Base-by-base conservation (phyloP, 2,113 vertebrate species). In the Plotosus lineatus region DNA sequence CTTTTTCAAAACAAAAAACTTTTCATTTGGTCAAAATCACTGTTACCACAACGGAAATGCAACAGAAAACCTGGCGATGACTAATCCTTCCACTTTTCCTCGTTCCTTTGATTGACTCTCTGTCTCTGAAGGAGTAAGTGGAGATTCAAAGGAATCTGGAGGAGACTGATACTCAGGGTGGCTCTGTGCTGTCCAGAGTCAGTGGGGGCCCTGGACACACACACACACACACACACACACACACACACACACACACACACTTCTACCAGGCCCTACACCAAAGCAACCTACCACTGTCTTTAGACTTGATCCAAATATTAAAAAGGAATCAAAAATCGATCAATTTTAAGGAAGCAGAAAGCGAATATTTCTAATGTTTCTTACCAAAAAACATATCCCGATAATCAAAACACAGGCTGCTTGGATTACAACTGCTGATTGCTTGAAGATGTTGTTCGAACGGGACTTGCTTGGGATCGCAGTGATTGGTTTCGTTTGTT, bases 71-170 rank as follows among this genome's bases (percentile, higher is more conserved):
- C 56, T 48, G 31, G 21, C n/a, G 50, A 31, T 15, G 46, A 53
- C 33, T 55, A 66, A 79, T 23, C 6, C 48, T 26, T 40, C 36
- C 31, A 8, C 46, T 82, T 66, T 82, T 79, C 23, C 28, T 15
- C 23, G 5, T 3, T 15, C 51, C 53, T 46, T 23, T 83, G 87
- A 90, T 21, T 83, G 86, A 86, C 86, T 85, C 46, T 4, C 38
- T 23, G 71, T 72, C 44, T 48, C n/a, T 36, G 10, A 53, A 55
- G 50, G 55, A 75, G 69, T 55, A 81, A 72, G 79, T 40, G 78
- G 6, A 5, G 12, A 86, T 75, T 56, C 76, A 83, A 55, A 86
- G 28, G 75, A 84, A 84, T 58, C 79, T 61, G 50, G 2, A 46
- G 51, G 36, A 26, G 31, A 63, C 3, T 11, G 55, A 73, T 74